Evolutionary conservation across 1,140 invertebrate genomes (phyloP).

Genomic region (Apis florea): DNA sequence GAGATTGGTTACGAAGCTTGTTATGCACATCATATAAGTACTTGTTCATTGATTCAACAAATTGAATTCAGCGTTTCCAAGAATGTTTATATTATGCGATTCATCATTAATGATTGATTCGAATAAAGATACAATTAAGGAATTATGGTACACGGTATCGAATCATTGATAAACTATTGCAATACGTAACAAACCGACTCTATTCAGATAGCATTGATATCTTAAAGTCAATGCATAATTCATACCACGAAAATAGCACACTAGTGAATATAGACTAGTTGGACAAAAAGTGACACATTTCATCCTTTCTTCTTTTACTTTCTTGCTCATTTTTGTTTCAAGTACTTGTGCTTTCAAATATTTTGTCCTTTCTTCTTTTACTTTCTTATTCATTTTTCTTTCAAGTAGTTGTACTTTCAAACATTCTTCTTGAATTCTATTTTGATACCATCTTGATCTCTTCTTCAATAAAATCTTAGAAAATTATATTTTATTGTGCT

Average conservation of each 20-base stretch:
- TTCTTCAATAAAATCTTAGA: too few species aligned
- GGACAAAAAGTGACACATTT: not conserved
- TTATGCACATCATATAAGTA: not conserved
- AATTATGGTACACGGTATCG: slow-evolving; percentile 29
- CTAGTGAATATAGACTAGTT: not conserved
- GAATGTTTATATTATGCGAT: not conserved
- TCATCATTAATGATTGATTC: slow-evolving; percentile 3
- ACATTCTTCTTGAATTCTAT: too few species aligned
- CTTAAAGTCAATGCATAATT: slow-evolving; percentile 49
- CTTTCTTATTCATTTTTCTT: not conserved
- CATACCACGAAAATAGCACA: slow-evolving; percentile 36
- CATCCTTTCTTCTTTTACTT: not conserved
- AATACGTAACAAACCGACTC: slow-evolving; percentile 11
- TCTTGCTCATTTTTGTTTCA: not conserved
- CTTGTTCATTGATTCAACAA: not conserved
- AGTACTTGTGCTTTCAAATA: not conserved
- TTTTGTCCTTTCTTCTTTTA: not conserved
- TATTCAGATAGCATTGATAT: slow-evolving; percentile 42
- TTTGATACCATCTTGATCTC: too few species aligned
- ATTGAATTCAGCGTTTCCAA: not conserved
- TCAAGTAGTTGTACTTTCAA: not conserved
- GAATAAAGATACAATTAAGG: not conserved
- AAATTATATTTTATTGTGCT: too few species aligned
- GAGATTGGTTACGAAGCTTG: too few species aligned
- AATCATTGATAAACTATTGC: slow-evolving; percentile 43